phyloP scores from a whole-genome alignment of 2,113 vertebrate genomes.

The Clarias macrocephalus region DNA sequence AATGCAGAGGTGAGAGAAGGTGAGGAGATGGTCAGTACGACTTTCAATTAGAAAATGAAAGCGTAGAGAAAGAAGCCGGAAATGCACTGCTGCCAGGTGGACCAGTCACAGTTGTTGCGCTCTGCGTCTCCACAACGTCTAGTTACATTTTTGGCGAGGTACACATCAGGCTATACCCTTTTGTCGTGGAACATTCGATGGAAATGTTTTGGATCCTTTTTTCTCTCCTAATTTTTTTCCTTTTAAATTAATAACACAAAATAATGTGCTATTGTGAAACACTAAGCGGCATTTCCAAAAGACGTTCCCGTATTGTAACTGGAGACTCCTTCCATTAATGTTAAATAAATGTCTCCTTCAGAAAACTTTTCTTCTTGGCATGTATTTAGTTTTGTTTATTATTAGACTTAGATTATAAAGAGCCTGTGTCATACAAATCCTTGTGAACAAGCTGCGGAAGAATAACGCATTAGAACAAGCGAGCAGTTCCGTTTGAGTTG shows the following conservation, averaged over 20 bases:
- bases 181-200: background rate
- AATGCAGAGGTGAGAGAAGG: too few relatives aligned
- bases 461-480: background rate
- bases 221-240: background rate
- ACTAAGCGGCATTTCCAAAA: background rate
- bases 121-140: too few relatives aligned
- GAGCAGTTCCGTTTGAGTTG: background rate
- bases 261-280: background rate
- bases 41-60: too few relatives aligned
- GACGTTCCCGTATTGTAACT: too few relatives aligned
- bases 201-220: background rate
- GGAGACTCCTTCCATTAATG: background rate
- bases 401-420: background rate
- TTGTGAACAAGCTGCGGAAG: background rate
- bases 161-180: background rate
- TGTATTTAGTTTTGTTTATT: background rate
- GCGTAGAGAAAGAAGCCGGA: too few relatives aligned
- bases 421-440: background rate
- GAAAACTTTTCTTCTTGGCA: background rate
- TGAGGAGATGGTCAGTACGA: too few relatives aligned
- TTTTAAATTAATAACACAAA: background rate
- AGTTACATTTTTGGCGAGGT: too few relatives aligned
- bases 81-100: too few relatives aligned
- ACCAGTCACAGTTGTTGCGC: too few relatives aligned
- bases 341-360: background rate